phyloP scores from a whole-genome alignment of 2,888 invertebrate species.

The Hirtodrosophila cameraria region DNA sequence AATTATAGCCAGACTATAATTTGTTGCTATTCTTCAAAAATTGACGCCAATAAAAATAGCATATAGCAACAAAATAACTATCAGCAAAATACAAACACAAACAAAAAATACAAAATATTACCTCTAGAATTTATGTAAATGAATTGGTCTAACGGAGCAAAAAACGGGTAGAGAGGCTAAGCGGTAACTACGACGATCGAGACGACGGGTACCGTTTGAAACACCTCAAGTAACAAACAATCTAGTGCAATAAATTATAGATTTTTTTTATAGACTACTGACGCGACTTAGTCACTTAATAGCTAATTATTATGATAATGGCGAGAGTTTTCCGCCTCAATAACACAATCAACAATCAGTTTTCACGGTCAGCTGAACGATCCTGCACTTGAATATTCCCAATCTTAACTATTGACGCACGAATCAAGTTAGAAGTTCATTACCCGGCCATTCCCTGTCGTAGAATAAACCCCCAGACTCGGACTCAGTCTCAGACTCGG shows the following conservation, averaged over 20 bases:
- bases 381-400: slow-evolving; percentile 1
- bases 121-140: slow-evolving; percentile 65
- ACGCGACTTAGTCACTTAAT: slow-evolving; percentile 23
- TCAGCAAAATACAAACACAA: slow-evolving; percentile 9
- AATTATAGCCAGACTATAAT: slow-evolving; percentile 65
- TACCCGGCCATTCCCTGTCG: slow-evolving; percentile 35
- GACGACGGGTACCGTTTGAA: slow-evolving; percentile 1
- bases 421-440: slow-evolving; percentile 42
- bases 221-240: slow-evolving; percentile 20
- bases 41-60: slow-evolving; percentile 62
- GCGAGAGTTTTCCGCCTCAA: slow-evolving; percentile 53
- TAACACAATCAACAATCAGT: slow-evolving; percentile 24
- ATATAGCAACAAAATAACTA: slow-evolving; percentile 33
- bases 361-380: slow-evolving; percentile 38
- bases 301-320: slow-evolving; percentile 50
- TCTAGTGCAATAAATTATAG: slow-evolving; percentile 57
- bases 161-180: slow-evolving; percentile 48
- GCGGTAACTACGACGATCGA: slow-evolving; percentile 18
- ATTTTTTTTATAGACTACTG: slow-evolving; percentile 39
- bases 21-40: slow-evolving; percentile 63
- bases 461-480: slow-evolving; percentile 33
- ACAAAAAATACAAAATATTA: slow-evolving; percentile 33
- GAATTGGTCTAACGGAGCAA: slow-evolving; percentile 49
- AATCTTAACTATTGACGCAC: slow-evolving; percentile 9
- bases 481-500: slow-evolving; percentile 16